A percentile compares a stretch with the other conserved stretches of the same genome.
Evolutionary conservation across 2,113 vertebrate species (phyloP).

Genomic region (Capreolus pygargus): DNA sequence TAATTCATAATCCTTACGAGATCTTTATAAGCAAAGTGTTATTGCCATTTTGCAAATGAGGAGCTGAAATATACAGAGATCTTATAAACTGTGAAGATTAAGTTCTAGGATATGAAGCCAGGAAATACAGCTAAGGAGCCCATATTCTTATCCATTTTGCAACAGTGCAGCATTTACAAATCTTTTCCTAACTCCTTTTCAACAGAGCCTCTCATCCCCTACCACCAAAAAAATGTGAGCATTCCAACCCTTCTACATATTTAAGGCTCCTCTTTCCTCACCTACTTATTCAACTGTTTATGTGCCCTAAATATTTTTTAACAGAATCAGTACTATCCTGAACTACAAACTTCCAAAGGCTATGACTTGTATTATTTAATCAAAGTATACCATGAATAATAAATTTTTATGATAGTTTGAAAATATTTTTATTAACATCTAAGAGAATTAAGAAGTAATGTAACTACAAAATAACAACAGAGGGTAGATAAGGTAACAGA

Average conservation of each 20-base stretch:
- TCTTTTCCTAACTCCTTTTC: neutral
- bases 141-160: neutral
- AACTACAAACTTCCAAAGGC: neutral
- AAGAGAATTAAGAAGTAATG: slow-evolving; percentile 5
- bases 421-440: slow-evolving; percentile 20
- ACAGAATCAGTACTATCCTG: neutral
- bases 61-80: neutral
- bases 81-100: neutral
- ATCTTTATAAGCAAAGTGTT: neutral
- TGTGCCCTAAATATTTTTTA: neutral
- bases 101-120: neutral
- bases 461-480: neutral
- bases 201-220: neutral
- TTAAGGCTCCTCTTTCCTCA: neutral
- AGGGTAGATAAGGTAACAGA: neutral
- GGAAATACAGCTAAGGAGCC: neutral
- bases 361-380: neutral
- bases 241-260: neutral
- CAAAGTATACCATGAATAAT: neutral
- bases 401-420: slow-evolving; percentile 1
- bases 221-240: neutral
- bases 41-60: slow-evolving; percentile 1
- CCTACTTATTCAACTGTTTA: neutral
- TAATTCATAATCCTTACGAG: slow-evolving; percentile 6
- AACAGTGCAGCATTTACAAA: neutral